Conservation (phyloP, 2,888 invertebrate species). For the Rhagophthalmus giganteus region DNA sequence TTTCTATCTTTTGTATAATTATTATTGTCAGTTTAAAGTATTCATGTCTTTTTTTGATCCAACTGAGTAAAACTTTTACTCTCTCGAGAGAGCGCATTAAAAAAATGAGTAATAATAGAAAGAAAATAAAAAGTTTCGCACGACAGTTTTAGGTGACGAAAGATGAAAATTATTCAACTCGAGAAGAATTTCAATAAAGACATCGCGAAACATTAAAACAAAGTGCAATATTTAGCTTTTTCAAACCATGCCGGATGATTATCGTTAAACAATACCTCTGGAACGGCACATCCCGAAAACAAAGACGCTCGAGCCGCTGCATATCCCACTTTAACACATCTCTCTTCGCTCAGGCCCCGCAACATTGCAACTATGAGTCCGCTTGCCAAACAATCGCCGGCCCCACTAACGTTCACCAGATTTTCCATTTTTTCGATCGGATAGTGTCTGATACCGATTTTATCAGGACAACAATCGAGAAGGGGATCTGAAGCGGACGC, state of each 20-base stretch:
- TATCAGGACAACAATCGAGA: conserved; percentile 23
- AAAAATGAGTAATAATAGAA: not conserved
- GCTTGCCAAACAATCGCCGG: conserved; percentile 76
- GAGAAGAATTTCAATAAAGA: not conserved
- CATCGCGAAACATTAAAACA: conserved; percentile 1
- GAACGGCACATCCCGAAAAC: conserved; percentile 64
- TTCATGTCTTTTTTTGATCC: no score
- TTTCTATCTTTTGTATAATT: no score
- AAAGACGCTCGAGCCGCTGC: conserved; percentile 65
- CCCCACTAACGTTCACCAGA: conserved; percentile 77
- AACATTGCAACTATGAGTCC: conserved; percentile 70
- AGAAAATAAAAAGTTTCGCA: not conserved
- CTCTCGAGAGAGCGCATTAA: not conserved
- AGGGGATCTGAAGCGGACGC: conserved; percentile 43
- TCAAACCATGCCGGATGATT: conserved; percentile 12
- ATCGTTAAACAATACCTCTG: conserved; percentile 40
- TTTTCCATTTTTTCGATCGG: conserved; percentile 51
- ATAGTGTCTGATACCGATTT: conserved; percentile 51
- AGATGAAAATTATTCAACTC: no score
- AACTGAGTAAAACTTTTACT: no score
- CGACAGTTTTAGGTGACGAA: no score
- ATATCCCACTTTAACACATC: conserved; percentile 65
- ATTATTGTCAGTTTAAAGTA: no score
- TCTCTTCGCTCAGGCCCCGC: conserved; percentile 58
- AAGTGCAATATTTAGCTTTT: conserved; percentile 8